Conservation (phyloP, 2,113 vertebrate species). For the Pelusios castaneus region DNA sequence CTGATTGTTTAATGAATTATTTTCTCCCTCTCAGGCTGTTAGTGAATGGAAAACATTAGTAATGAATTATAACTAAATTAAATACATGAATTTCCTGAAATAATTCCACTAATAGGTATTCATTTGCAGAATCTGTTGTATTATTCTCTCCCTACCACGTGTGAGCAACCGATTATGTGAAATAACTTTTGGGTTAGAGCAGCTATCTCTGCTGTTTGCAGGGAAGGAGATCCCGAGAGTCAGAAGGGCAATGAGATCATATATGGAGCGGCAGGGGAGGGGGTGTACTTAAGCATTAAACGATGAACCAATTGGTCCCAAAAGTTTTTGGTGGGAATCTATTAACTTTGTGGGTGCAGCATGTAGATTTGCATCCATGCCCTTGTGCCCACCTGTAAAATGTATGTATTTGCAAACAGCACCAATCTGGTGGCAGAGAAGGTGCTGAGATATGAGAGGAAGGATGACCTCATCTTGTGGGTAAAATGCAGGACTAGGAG, state of each 20-base stretch:
- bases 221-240: neutral
- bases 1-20: slow-evolving; percentile 66
- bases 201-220: neutral
- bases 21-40: slow-evolving; percentile 48
- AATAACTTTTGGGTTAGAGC: neutral
- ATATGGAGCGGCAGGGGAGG: accelerated
- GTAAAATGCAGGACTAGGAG: neutral
- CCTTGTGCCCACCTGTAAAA: too few relatives aligned
- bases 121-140: neutral
- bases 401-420: neutral
- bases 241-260: neutral
- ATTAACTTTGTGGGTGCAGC: neutral
- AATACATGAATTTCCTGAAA: slow-evolving; percentile 33
- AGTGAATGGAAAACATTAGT: slow-evolving; percentile 19
- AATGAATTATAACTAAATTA: slow-evolving; percentile 45
- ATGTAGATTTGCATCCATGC: neutral
- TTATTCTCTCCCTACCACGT: neutral
- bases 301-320: accelerated
- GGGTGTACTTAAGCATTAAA: neutral
- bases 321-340: neutral
- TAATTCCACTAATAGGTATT: slow-evolving; percentile 27
- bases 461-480: neutral
- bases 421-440: neutral
- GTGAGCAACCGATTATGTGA: neutral
- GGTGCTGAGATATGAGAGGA: neutral